Conservation (phyloP, 2,888 invertebrate genomes). For the Hirudinaria manillensis region DNA sequence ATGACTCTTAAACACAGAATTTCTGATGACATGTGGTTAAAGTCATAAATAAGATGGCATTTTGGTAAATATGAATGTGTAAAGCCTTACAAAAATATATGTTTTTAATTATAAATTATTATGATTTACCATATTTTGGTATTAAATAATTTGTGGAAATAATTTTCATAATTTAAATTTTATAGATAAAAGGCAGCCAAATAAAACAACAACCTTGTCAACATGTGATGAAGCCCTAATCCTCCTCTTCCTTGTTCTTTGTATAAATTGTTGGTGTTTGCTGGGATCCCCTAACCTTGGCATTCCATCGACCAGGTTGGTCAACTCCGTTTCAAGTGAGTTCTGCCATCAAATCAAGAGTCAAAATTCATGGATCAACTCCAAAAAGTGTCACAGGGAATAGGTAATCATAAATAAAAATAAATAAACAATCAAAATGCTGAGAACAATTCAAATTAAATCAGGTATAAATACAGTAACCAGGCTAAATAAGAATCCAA, state of each 20-base stretch:
- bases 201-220: not conserved
- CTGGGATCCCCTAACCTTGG: not conserved
- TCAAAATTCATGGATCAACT: no score
- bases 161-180: not conserved
- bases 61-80: no score
- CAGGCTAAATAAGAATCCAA: no score
- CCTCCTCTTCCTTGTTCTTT: not conserved
- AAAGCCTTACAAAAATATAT: not conserved
- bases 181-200: not conserved
- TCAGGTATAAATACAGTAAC: no score
- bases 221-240: constrained; percentile 6
- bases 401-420: not conserved
- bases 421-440: not conserved
- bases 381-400: no score
- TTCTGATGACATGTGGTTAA: no score
- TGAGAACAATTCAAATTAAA: no score
- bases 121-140: not conserved
- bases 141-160: not conserved
- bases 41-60: no score
- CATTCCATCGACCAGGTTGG: not conserved
- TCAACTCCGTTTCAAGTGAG: not conserved
- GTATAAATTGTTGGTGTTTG: not conserved
- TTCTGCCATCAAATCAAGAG: not conserved
- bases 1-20: no score
- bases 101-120: not conserved